Percentiles rank a stretch among this genome's conserved stretches.
Evolutionary conservation across 30 jellyfish, hydroid and myxozoan genomes (phyloP).

Genomic region (Cassiopea andromeda): DNA sequence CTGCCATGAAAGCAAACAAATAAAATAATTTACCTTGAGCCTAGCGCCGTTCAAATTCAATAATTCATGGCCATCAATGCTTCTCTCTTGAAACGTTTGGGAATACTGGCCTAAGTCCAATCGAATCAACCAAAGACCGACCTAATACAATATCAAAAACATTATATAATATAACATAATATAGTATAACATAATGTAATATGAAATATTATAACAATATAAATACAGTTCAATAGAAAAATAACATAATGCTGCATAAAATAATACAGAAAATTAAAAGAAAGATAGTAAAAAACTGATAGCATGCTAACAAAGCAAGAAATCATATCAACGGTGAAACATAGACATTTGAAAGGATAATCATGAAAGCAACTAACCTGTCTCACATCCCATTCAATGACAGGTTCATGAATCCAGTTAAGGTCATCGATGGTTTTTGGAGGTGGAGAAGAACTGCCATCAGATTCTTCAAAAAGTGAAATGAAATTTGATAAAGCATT

Average conservation of each 20-base stretch:
- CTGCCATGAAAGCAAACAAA: neutral
- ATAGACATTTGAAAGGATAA: neutral
- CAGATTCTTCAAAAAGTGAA: neutral
- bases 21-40: constrained; percentile 69
- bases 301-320: neutral
- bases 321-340: neutral
- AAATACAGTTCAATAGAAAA: too few species aligned
- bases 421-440: constrained; percentile 8
- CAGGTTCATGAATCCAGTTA: constrained; percentile 75
- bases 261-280: too few species aligned
- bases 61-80: constrained; percentile 78
- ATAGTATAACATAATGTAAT: neutral
- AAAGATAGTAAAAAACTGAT: neutral
- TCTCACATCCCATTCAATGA: constrained; percentile 89
- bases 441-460: constrained; percentile 29
- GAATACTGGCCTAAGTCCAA: constrained; percentile 76
- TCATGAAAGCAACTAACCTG: constrained; percentile 65
- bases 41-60: constrained; percentile 71
- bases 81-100: constrained; percentile 75
- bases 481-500: neutral
- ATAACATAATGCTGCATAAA: too few species aligned
- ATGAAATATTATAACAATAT: too few species aligned
- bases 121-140: constrained; percentile 87
- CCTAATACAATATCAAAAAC: constrained; percentile 35
- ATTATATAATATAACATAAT: too few species aligned